These are phyloP conservation scores for Gorsachius magnificus DNA, from an alignment of 2,797 vertebrate genomes.

Conservation along the genomic window DNA sequence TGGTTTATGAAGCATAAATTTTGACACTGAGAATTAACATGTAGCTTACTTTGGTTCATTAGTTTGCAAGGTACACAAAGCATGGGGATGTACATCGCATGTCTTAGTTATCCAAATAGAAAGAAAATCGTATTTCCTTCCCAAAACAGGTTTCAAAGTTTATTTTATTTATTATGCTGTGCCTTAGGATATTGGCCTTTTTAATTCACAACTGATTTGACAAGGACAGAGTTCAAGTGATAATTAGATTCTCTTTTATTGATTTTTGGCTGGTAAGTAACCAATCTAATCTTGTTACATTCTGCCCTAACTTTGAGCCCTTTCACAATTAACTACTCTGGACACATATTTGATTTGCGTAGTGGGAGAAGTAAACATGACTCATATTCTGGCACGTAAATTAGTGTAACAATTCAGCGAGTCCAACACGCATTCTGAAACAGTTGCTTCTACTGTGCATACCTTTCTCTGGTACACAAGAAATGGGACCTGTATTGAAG, in stretches of 20 bases:
- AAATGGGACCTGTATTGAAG: not conserved
- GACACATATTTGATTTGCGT: not conserved
- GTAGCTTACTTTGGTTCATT: not conserved
- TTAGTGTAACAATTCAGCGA: not conserved
- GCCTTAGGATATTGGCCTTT: not conserved
- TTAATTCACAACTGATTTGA: conserved; percentile 14
- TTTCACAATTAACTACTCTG: not conserved
- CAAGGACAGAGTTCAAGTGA: not conserved
- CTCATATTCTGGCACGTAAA: not conserved
- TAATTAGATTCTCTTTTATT: conserved; percentile 28
- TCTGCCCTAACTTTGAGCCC: not conserved
- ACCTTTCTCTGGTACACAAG: not conserved
- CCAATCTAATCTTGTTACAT: conserved; percentile 5
- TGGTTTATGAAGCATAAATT: not conserved
- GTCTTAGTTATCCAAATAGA: not conserved
- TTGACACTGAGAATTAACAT: not conserved
- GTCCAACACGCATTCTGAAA: not conserved
- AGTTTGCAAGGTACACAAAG: not conserved
- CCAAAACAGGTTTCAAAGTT: not conserved
- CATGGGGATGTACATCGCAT: not conserved
- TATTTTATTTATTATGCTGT: conserved; percentile 8
- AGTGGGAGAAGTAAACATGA: not conserved
- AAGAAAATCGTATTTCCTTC: not conserved
- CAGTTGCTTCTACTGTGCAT: not conserved
- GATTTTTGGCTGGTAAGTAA: conserved; percentile 18